Conservation (phyloP, 2,797 vertebrate species). For the Melanotaenia nigrans region DNA sequence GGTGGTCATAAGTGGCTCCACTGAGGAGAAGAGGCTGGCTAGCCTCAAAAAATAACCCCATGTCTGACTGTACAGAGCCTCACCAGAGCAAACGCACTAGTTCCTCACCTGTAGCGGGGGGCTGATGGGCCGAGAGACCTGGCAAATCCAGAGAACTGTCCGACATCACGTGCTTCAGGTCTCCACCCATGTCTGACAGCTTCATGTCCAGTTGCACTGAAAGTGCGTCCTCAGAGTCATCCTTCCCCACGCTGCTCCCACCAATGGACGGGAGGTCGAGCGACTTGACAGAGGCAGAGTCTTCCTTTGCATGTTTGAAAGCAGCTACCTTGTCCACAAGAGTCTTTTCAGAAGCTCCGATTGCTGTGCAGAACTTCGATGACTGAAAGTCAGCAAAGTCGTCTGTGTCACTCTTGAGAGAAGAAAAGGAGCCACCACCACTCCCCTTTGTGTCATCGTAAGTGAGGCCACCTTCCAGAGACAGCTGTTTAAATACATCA, state of each 20-base stretch:
- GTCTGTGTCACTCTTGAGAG: constrained; percentile 88
- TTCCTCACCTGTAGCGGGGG: constrained; percentile 99
- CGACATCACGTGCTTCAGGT: constrained; percentile 99
- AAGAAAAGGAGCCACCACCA: constrained; percentile 76
- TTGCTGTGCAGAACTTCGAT: constrained; percentile 89
- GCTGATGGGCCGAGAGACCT: constrained; percentile 95
- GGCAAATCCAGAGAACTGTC: constrained; percentile 99
- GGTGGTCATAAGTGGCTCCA: constrained; percentile 33
- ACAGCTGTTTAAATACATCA: constrained; percentile 93
- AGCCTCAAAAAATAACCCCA: constrained; percentile 48
- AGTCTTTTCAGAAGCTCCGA: constrained; percentile 87
- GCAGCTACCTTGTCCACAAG: constrained; percentile 92
- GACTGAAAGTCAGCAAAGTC: constrained; percentile 97
- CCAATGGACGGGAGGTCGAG: constrained; percentile 97
- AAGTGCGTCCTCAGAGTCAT: constrained; percentile 97
- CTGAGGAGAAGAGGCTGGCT: constrained; percentile 40
- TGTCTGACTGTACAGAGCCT: constrained; percentile 63
- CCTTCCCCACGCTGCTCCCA: constrained; percentile 95
- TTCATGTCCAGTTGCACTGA: constrained; percentile 99
- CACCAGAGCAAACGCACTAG: constrained; percentile 99
- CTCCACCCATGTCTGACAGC: constrained; percentile 95
- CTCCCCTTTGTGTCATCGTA: constrained; percentile 90
- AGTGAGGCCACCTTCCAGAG: constrained; percentile 86
- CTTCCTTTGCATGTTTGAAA: constrained; percentile 96
- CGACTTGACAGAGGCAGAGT: constrained; percentile 96